phyloP scores from a whole-genome alignment of 1,140 invertebrate species.

The Arctopsyche grandis region DNA sequence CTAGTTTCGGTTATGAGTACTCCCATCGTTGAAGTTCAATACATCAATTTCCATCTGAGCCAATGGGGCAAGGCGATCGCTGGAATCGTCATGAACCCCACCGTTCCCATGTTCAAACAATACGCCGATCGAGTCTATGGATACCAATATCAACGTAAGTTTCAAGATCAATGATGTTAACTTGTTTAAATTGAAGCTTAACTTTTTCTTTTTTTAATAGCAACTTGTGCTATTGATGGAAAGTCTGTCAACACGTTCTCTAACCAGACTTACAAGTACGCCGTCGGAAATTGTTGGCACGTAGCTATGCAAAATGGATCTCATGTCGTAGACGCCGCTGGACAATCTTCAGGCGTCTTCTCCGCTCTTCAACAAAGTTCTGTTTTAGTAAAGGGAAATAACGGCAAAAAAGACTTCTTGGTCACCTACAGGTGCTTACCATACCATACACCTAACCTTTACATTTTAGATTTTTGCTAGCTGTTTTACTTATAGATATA shows the following conservation, averaged over 20 bases:
- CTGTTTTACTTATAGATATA: background rate
- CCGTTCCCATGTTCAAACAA: conserved; percentile 59
- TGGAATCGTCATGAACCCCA: conserved; percentile 59
- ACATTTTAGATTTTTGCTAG: too few relatives aligned
- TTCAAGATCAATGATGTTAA: background rate
- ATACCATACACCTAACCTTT: too few relatives aligned
- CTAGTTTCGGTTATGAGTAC: conserved; percentile 62
- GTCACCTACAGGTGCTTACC: conserved; percentile 61
- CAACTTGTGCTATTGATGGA: conserved; percentile 69
- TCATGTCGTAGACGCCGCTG: conserved; percentile 51
- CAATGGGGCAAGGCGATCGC: conserved; percentile 50
- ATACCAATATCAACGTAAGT: conserved; percentile 65
- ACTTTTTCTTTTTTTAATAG: conserved; percentile 59
- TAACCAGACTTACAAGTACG: conserved; percentile 66
- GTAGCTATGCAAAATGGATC: conserved; percentile 68
- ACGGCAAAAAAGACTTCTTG: conserved; percentile 57
- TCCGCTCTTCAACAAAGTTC: conserved; percentile 56
- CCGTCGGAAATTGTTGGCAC: conserved; percentile 69
- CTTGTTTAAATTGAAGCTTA: too few relatives aligned
- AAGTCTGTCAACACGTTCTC: conserved; percentile 70
- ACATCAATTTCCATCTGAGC: conserved; percentile 61
- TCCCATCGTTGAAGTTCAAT: conserved; percentile 58
- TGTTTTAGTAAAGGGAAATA: conserved; percentile 54
- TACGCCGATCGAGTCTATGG: conserved; percentile 58
- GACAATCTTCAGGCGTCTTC: background rate